Evolutionary conservation across 2,113 vertebrate genomes (phyloP), one percentile per base, ranked within the genome.

Genomic region (Lipophrys pholis): DNA sequence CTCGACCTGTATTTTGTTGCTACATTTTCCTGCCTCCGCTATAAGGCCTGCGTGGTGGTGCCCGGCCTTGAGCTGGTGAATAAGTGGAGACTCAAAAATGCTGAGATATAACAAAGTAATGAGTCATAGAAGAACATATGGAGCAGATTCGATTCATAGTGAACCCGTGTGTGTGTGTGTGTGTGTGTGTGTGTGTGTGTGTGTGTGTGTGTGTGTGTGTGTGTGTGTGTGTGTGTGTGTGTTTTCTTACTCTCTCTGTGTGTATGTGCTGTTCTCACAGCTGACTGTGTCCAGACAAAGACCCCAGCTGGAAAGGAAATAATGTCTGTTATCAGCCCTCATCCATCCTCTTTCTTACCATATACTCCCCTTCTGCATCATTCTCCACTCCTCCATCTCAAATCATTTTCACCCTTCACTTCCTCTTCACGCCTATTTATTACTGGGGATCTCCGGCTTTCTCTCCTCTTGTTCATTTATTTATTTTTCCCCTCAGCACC

Each of bases 281-380:
- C 60, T 77, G 64, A 83, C 60, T 78, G 50, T 49, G 1, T 67
- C 73, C 70, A 76, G 56, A 89, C 74, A 81, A 73, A 81, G 66
- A 77, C 66, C 79, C 73, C 81, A 86, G 78, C 85, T 85, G 76
- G 46, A 69, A 75, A 43, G 59, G 59, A 52, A 78, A 56, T 86
- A 84, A 80, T 82, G 64, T 88, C 65, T 85, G 72, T 81, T 64
- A 76, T 87, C 73, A 59, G 43, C 69, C 52, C 61, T 74, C 72
- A 73, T 79, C 53, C 43, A 66, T 83, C 48, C 39, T 21, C 35
- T 79, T 65, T 61, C 45, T 21, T 60, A 46, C 16, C 56, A 40
- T 45, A 8, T 49, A 35, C 39, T 21, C 65, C 61, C 49, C 65
- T 16, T 63, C 57, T 15, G 1, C 30, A 62, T 41, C 35, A 41